A percentile compares a stretch with the other conserved stretches of the same genome.
These are phyloP conservation scores for Limnephilus auricula DNA, from an alignment of 2,888 invertebrate species.

Conservation along the genomic window DNA sequence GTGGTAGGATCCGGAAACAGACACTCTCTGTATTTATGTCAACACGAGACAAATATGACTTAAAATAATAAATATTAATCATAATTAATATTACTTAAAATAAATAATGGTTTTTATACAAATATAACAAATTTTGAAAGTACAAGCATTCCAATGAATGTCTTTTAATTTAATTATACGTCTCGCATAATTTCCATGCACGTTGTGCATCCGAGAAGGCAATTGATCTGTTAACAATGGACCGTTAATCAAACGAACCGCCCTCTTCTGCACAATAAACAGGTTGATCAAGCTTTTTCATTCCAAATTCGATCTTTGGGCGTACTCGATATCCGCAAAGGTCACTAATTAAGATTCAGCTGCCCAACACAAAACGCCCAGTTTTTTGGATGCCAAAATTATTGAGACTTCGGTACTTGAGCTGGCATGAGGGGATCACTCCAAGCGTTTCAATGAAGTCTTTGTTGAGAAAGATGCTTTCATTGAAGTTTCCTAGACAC, in stretches of 20 bases:
- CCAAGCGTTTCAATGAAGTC: not conserved
- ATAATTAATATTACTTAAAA: no score
- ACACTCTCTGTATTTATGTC: no score
- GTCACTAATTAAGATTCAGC: not conserved
- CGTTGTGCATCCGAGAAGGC: not conserved
- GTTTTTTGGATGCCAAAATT: not conserved
- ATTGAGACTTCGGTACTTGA: not conserved
- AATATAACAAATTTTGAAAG: no score
- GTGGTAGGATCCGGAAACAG: no score
- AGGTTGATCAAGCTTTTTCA: not conserved
- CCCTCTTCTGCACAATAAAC: not conserved
- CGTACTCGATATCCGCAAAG: not conserved
- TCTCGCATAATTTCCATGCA: not conserved
- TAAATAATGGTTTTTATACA: no score
- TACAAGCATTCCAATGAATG: not conserved
- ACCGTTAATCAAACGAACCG: not conserved
- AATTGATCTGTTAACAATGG: not conserved
- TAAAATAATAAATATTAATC: no score
- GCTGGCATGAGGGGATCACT: not conserved
- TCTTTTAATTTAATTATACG: not conserved
- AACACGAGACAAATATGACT: no score
- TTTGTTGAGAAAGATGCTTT: not conserved
- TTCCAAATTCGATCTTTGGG: not conserved
- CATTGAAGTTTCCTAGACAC: not conserved
- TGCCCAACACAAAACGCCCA: not conserved